phyloP scores from a whole-genome alignment of 2,113 vertebrate genomes.

The Sula dactylatra region DNA sequence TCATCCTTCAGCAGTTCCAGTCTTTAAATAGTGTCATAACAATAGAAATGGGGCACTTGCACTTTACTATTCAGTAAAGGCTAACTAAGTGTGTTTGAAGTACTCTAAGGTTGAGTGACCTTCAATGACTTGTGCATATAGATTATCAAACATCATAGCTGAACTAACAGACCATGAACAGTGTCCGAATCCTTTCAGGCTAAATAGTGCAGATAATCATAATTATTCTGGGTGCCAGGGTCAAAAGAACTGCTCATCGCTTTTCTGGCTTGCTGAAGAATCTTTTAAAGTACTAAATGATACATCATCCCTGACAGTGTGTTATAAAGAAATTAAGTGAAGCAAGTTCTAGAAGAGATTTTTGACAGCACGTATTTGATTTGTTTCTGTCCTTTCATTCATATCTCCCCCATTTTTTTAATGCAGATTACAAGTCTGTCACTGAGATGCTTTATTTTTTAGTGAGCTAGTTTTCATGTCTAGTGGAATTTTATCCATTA shows the following conservation, averaged over 20 bases:
- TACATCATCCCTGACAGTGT: conserved; percentile 71
- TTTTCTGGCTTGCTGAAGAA: conserved; percentile 68
- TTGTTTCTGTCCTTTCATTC: conserved; percentile 58
- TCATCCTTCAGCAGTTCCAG: conserved; percentile 41
- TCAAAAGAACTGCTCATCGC: conserved; percentile 69
- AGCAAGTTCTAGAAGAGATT: conserved; percentile 65
- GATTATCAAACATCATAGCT: conserved; percentile 73
- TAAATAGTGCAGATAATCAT: conserved; percentile 77
- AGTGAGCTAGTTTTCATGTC: background rate
- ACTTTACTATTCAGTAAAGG: conserved; percentile 52
- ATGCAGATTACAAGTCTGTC: conserved; percentile 28
- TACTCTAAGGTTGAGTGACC: conserved; percentile 63
- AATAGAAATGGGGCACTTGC: conserved; percentile 31
- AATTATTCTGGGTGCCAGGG: conserved; percentile 70
- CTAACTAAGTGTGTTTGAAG: conserved; percentile 63
- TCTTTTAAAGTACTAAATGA: conserved; percentile 73
- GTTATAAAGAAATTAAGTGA: conserved; percentile 73
- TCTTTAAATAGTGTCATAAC: background rate
- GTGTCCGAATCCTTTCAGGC: conserved; percentile 66
- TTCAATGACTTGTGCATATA: conserved; percentile 66
- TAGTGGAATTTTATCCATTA: background rate
- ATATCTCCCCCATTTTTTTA: background rate
- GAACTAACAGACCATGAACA: conserved; percentile 71
- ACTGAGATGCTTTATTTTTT: conserved; percentile 23
- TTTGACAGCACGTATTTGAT: conserved; percentile 66